These are phyloP conservation scores for Leptinotarsa lineolata DNA, from an alignment of 1,140 invertebrate genomes.

Conservation along the genomic window DNA sequence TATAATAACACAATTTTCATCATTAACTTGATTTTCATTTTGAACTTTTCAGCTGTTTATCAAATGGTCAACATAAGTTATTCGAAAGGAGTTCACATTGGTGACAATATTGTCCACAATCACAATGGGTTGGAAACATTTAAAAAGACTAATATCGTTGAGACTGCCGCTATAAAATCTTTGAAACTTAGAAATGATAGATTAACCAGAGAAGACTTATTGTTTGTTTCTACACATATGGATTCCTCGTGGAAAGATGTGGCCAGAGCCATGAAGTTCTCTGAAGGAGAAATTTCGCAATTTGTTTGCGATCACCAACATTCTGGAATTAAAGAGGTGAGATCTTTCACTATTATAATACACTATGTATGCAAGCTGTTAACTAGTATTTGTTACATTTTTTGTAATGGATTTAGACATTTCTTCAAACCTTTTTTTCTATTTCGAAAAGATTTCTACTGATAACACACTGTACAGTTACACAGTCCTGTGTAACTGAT, in stretches of 20 bases:
- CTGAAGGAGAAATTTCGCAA: conserved; percentile 24
- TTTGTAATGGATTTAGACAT: too few species aligned
- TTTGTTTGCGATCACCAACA: conserved; percentile 16
- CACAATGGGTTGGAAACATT: conserved; percentile 19
- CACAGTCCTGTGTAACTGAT: too few species aligned
- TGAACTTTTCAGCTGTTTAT: neutral
- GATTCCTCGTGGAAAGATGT: conserved; percentile 23
- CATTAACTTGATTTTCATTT: too few species aligned
- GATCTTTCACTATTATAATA: neutral
- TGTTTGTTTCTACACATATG: conserved; percentile 25
- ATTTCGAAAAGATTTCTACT: too few species aligned
- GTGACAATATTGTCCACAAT: conserved; percentile 9
- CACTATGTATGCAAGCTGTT: neutral
- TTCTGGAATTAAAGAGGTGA: conserved; percentile 26
- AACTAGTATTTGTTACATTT: neutral
- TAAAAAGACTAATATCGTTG: conserved; percentile 23
- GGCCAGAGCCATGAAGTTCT: conserved; percentile 14
- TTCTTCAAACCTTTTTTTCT: too few species aligned
- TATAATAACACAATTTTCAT: too few species aligned
- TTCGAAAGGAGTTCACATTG: conserved; percentile 19
- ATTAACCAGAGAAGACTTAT: conserved; percentile 19
- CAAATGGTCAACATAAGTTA: conserved; percentile 20
- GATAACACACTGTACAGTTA: too few species aligned
- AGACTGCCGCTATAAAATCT: conserved; percentile 23
- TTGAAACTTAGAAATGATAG: neutral